These are phyloP conservation scores for Chaunax sp. DNA, from an alignment of 2,797 vertebrate species.

Conservation along the genomic window DNA sequence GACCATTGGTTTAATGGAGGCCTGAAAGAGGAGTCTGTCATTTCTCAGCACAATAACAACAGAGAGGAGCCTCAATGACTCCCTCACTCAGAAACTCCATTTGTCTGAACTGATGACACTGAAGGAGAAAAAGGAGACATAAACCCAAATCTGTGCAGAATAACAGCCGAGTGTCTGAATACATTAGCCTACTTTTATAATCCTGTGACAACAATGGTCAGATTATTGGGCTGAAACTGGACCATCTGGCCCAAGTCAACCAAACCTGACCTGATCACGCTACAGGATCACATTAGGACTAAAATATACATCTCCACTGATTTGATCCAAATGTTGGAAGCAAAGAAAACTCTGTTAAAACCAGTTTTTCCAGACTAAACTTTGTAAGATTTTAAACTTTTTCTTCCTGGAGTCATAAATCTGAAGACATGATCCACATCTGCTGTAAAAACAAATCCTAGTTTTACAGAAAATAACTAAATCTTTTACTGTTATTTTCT, in stretches of 20 bases:
- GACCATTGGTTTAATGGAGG: constrained; percentile 71
- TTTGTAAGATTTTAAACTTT: too few relatives aligned
- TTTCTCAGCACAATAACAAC: constrained; percentile 63
- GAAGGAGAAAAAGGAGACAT: not conserved
- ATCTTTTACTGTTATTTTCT: too few relatives aligned
- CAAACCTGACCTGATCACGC: not conserved
- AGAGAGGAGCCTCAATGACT: constrained; percentile 60
- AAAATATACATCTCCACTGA: not conserved
- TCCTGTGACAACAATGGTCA: constrained; percentile 54
- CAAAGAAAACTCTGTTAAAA: too few relatives aligned
- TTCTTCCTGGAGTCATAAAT: too few relatives aligned
- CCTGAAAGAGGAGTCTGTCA: constrained; percentile 76
- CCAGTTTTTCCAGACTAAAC: too few relatives aligned
- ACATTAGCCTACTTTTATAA: constrained; percentile 76
- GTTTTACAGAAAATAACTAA: too few relatives aligned
- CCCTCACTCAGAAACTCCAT: not conserved
- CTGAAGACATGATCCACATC: too few relatives aligned
- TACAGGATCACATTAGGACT: not conserved
- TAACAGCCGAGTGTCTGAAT: constrained; percentile 36
- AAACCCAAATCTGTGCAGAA: not conserved
- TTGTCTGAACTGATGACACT: constrained; percentile 1
- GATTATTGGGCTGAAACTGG: constrained; percentile 58
- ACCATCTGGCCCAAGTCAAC: constrained; percentile 57
- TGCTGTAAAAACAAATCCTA: too few relatives aligned
- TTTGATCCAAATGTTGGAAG: not conserved